Evolutionary conservation across 92 coral and sea anemone genomes (phyloP).

Genomic region (Pocillopora meandrina): DNA sequence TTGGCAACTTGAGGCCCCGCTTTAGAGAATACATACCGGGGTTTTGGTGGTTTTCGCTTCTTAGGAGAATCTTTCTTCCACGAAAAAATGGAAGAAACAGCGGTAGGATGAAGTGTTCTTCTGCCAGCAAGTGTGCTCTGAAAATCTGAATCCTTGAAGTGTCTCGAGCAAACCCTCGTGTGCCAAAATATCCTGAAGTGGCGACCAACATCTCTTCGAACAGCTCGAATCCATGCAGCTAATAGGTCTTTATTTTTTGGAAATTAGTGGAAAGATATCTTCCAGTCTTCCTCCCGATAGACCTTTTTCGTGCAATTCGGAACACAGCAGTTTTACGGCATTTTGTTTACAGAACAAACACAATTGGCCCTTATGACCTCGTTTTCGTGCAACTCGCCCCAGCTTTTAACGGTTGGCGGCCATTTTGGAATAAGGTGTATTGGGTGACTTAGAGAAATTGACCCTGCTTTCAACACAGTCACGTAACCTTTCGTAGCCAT

Average conservation of each 20-base stretch:
- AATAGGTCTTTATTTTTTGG: slow-evolving; percentile 49
- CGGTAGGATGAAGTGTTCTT: too few species aligned
- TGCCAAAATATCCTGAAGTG: slow-evolving; percentile 50
- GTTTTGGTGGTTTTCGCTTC: too few species aligned
- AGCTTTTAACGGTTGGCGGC: neutral
- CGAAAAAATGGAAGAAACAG: too few species aligned
- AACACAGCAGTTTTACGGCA: slow-evolving; percentile 57
- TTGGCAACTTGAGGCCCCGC: too few species aligned
- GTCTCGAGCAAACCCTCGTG: slow-evolving; percentile 72
- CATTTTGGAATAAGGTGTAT: neutral
- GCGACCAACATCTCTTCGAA: slow-evolving; percentile 68
- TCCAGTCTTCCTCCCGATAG: slow-evolving; percentile 53
- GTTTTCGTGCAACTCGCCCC: neutral
- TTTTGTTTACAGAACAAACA: neutral
- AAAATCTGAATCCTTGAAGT: slow-evolving; percentile 58
- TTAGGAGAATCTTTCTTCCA: too few species aligned
- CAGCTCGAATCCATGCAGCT: slow-evolving; percentile 67
- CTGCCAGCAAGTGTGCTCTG: too few species aligned
- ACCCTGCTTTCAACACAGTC: neutral
- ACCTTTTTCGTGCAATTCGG: slow-evolving; percentile 63
- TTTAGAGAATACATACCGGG: too few species aligned
- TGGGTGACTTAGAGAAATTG: neutral
- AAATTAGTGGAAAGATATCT: slow-evolving; percentile 62
- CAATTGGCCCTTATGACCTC: too few species aligned
- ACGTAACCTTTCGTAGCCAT: too few species aligned